Percentiles rank a stretch among this genome's conserved stretches.
phyloP scores from a whole-genome alignment of 2,888 invertebrate species.

The Tachina grossa region DNA sequence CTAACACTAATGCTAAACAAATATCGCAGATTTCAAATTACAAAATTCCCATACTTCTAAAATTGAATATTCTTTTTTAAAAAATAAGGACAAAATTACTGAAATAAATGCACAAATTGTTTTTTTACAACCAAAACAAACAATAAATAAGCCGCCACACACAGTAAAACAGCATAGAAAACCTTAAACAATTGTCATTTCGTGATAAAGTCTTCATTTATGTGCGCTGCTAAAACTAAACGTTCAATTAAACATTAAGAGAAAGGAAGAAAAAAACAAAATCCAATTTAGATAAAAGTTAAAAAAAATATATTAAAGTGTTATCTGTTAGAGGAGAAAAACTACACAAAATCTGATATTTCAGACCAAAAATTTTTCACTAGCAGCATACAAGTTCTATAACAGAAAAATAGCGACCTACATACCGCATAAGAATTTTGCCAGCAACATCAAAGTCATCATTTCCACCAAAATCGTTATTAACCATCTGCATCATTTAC shows the following conservation, averaged over 20 bases:
- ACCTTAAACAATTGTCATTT: constrained; percentile 68
- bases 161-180: background rate
- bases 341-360: constrained; percentile 49
- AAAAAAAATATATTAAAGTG: constrained; percentile 38
- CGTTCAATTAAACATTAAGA: constrained; percentile 76
- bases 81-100: constrained; percentile 51
- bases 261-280: constrained; percentile 55
- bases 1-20: constrained; percentile 19
- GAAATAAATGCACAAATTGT: constrained; percentile 41
- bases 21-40: constrained; percentile 12
- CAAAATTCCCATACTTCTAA: constrained; percentile 45
- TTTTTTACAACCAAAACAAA: constrained; percentile 34
- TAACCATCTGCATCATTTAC: constrained; percentile 57
- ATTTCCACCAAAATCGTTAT: constrained; percentile 45
- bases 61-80: background rate
- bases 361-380: constrained; percentile 29
- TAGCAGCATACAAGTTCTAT: background rate
- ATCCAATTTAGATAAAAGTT: constrained; percentile 74
- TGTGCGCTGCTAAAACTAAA: constrained; percentile 63
- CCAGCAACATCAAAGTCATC: constrained; percentile 42
- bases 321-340: constrained; percentile 71
- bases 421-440: constrained; percentile 25
- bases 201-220: constrained; percentile 70
- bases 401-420: constrained; percentile 26
- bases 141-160: background rate